phyloP scores from a whole-genome alignment of 35 echinoderm and acorn worm species.

The Chiridota heheva region DNA sequence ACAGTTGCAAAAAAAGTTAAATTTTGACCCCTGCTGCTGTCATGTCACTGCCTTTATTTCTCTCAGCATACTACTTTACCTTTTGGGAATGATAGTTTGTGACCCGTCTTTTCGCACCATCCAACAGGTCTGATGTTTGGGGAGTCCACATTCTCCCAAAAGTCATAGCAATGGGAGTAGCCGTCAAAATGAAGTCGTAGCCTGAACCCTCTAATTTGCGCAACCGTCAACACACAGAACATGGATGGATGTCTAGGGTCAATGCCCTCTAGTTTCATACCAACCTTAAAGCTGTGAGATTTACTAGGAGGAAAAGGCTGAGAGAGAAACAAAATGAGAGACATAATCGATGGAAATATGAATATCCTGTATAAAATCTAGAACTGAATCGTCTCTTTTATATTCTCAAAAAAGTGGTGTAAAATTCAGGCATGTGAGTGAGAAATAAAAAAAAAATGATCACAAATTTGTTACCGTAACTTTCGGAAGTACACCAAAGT shows the following conservation, averaged over 20 bases:
- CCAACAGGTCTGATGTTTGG: slow-evolving; percentile 83
- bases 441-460: too few species aligned
- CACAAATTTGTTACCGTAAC: too few species aligned
- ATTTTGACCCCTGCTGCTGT: too few species aligned
- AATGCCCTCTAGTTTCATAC: slow-evolving; percentile 97
- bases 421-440: neutral
- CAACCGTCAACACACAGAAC: slow-evolving; percentile 86
- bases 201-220: slow-evolving; percentile 71
- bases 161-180: slow-evolving; percentile 97
- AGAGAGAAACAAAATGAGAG: neutral
- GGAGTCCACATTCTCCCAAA: slow-evolving; percentile 94
- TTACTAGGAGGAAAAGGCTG: slow-evolving; percentile 86
- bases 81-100: slow-evolving; percentile 84
- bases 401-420: too few species aligned
- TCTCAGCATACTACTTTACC: too few species aligned
- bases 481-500: too few species aligned
- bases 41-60: too few species aligned
- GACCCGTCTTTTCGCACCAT: slow-evolving; percentile 91
- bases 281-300: slow-evolving; percentile 75
- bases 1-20: too few species aligned
- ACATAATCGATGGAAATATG: too few species aligned
- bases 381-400: too few species aligned
- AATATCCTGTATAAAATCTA: too few species aligned
- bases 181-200: slow-evolving; percentile 95
- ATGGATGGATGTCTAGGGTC: slow-evolving; percentile 98